phyloP scores from a whole-genome alignment of 2,797 vertebrate species.

The Eurystomus glaucurus region DNA sequence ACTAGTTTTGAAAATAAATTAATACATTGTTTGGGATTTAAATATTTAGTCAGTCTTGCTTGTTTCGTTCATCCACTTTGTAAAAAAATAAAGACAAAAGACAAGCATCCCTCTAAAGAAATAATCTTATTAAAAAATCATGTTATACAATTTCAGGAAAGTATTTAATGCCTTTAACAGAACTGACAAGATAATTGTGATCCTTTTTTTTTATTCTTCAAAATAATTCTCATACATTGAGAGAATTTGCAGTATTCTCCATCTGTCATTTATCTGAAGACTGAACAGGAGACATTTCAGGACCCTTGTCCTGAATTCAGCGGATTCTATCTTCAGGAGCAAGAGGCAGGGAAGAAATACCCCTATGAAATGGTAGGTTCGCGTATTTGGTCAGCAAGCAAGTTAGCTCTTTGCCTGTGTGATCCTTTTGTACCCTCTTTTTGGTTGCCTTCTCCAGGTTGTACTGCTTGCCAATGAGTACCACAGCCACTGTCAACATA shows the following conservation, averaged over 20 bases:
- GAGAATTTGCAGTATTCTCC: constrained; percentile 53
- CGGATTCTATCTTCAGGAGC: constrained; percentile 68
- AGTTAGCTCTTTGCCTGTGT: neutral
- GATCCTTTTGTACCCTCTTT: neutral
- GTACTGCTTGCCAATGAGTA: constrained; percentile 70
- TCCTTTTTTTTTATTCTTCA: neutral
- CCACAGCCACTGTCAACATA: constrained; percentile 74
- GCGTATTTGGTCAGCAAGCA: neutral
- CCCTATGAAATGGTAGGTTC: constrained; percentile 61
- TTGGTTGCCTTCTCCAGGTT: constrained; percentile 60
- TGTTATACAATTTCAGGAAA: neutral
- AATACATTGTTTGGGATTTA: neutral
- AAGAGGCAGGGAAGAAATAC: constrained; percentile 68
- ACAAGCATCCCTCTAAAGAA: neutral
- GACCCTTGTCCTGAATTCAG: constrained; percentile 63
- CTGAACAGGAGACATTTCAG: constrained; percentile 31
- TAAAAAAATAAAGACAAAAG: neutral
- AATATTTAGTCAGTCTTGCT: neutral
- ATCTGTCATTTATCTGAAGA: constrained; percentile 39
- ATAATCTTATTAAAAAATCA: neutral
- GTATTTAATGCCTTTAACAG: neutral
- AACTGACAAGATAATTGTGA: constrained; percentile 17
- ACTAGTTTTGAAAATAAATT: neutral
- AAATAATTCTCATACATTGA: constrained; percentile 26
- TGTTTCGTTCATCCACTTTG: neutral